These are phyloP conservation scores for Geotrupes spiniger DNA, from an alignment of 2,888 invertebrate species.

Conservation along the genomic window DNA sequence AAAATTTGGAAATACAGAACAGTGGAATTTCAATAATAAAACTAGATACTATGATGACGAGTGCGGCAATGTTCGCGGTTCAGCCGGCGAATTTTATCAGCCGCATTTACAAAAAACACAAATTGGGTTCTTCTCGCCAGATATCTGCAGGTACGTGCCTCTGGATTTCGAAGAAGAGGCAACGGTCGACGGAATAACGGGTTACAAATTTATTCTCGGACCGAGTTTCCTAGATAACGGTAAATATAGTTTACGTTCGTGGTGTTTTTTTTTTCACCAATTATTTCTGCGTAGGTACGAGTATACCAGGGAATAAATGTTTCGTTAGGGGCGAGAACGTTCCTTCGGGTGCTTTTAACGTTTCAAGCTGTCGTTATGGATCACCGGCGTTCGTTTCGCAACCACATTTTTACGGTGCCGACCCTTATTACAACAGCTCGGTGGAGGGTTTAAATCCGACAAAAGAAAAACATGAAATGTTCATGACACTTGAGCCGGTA, in stretches of 20 bases:
- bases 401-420: conserved; percentile 80
- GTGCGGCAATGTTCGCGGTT: conserved; percentile 66
- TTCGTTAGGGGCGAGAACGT: conserved; percentile 65
- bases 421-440: conserved; percentile 60
- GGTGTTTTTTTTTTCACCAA: background rate
- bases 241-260: conserved; percentile 37
- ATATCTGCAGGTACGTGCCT: conserved; percentile 69
- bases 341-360: conserved; percentile 72
- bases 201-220: conserved; percentile 66
- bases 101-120: conserved; percentile 58
- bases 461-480: conserved; percentile 69
- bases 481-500: conserved; percentile 74
- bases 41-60: conserved; percentile 54
- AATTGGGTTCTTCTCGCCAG: conserved; percentile 68
- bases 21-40: conserved; percentile 68
- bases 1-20: conserved; percentile 66
- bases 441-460: conserved; percentile 70
- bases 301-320: conserved; percentile 62
- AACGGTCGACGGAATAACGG: conserved; percentile 57
- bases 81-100: conserved; percentile 78
- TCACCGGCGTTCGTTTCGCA: conserved; percentile 81
- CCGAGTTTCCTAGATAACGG: conserved; percentile 67
- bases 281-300: conserved; percentile 52
- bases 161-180: conserved; percentile 62
- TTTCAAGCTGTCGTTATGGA: conserved; percentile 74